phyloP scores from a whole-genome alignment of 2,797 vertebrate species.

The Gorsachius magnificus region DNA sequence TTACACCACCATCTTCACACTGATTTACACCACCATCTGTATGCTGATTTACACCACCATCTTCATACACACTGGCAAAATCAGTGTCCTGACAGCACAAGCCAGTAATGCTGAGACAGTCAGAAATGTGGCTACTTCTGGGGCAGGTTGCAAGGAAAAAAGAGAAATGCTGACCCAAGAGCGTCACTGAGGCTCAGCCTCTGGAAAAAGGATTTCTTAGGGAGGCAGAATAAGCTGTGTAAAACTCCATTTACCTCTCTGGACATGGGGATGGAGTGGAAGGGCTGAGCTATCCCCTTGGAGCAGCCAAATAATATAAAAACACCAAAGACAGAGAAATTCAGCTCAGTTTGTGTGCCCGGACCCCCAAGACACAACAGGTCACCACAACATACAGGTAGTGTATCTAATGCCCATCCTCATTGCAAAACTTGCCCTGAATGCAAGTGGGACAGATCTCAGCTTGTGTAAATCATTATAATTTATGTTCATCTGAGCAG shows the following conservation, averaged over 20 bases:
- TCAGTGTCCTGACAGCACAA: not conserved
- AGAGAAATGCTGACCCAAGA: not conserved
- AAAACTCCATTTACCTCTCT: not conserved
- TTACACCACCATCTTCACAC: not conserved
- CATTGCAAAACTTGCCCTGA: not conserved
- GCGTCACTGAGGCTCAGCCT: not conserved
- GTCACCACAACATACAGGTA: not conserved
- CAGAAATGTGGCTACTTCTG: not conserved
- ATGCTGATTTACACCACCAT: not conserved
- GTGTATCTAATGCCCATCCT: not conserved
- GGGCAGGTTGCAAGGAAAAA: not conserved
- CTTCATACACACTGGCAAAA: not conserved
- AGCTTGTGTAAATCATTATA: not conserved
- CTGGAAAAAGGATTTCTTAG: not conserved
- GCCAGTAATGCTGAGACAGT: not conserved
- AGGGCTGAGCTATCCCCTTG: not conserved
- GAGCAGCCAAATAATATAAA: not conserved
- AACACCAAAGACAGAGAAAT: not conserved
- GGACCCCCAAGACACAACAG: not conserved
- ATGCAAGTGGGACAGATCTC: not conserved
- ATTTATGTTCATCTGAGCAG: not conserved
- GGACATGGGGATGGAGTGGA: not conserved
- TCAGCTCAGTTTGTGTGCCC: not conserved
- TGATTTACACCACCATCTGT: not conserved
- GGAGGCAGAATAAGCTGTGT: not conserved